Evolutionary conservation across 2,113 vertebrate species (phyloP), one percentile per base, ranked within the genome.

Genomic region (Hystrix brachyura): DNA sequence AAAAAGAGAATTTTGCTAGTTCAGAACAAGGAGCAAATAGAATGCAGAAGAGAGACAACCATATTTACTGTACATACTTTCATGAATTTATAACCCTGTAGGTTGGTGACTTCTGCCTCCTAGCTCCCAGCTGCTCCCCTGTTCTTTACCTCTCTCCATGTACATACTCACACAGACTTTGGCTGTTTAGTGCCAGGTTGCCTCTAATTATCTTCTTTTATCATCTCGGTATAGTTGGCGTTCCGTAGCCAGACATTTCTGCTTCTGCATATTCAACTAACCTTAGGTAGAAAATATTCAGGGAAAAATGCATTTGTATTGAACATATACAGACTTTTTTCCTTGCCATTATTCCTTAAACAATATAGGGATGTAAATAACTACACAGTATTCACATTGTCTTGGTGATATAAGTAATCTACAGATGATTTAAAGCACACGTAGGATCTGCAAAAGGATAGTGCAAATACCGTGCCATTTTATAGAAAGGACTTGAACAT

Each of bases 1-100:
- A 78, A 32, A 78, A 57, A 79, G 6, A 87, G n/a, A 65, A 65
- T 92, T 94, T 79, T 95, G 48, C 64, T 94, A 85, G 10, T 48
- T 78, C 51, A 38, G 21, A 87, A 80, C n/a, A 84, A 90, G 59
- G 59, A 43, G 1, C 46, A 74, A 67, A 51, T 59, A 53, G 48
- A 71, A 88, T n/a, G 7, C 21, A n/a, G 9, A 15, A 27, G 5
- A n/a, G n/a, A 32, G 34, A 23, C 48, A 71, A 25, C 27, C 34
- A 34, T 80, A 74, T n/a, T 92, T 57, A 23, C 78, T 69, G 17
- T 7, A 86, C 27, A 38, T 86, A 43, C 46, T 38, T 78, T 90
- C 74, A 67, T 83, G 18, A 78, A 55, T 79, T 34, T 90, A 3
- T 65, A 34, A 38, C 10, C 60, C 10, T 34, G 53, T 46, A 34